Evolutionary conservation across 2,888 invertebrate species (phyloP).

Genomic region (Andrena minutula): DNA sequence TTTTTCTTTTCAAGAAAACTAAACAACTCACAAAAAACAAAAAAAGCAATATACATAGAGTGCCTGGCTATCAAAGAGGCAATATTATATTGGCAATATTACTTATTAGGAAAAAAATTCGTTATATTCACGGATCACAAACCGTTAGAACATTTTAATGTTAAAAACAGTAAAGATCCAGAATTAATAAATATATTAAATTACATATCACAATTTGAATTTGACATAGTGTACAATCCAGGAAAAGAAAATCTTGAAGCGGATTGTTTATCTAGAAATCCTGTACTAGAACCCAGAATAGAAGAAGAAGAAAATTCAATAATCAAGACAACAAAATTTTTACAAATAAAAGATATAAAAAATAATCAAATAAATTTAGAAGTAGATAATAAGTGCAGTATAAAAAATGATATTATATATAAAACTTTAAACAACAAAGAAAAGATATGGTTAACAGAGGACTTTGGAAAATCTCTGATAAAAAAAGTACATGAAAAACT

Average conservation of each 20-base stretch:
- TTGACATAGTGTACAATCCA: slow-evolving; percentile 62
- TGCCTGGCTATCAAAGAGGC: neutral
- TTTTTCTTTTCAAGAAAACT: neutral
- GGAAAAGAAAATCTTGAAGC: slow-evolving; percentile 60
- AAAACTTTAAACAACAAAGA: neutral
- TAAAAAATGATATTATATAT: no score
- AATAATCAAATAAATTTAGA: no score
- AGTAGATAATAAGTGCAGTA: no score
- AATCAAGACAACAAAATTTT: neutral
- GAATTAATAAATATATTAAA: neutral
- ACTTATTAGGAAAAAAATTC: no score
- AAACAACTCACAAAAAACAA: neutral
- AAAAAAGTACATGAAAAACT: slow-evolving; percentile 14
- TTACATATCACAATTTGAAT: neutral
- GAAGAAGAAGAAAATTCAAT: neutral
- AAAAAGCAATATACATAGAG: slow-evolving; percentile 3
- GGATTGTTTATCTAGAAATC: slow-evolving; percentile 60
- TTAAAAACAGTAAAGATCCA: neutral
- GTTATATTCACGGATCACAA: no score
- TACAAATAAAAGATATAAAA: neutral
- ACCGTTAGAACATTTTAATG: no score
- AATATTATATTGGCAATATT: neutral
- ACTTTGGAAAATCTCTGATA: slow-evolving; percentile 10
- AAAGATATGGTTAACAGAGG: slow-evolving; percentile 25
- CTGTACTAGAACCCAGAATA: slow-evolving; percentile 7